These are phyloP conservation scores for Crocodylus rhombifer DNA, from an alignment of 2,797 vertebrate species.

Conservation along the genomic window DNA sequence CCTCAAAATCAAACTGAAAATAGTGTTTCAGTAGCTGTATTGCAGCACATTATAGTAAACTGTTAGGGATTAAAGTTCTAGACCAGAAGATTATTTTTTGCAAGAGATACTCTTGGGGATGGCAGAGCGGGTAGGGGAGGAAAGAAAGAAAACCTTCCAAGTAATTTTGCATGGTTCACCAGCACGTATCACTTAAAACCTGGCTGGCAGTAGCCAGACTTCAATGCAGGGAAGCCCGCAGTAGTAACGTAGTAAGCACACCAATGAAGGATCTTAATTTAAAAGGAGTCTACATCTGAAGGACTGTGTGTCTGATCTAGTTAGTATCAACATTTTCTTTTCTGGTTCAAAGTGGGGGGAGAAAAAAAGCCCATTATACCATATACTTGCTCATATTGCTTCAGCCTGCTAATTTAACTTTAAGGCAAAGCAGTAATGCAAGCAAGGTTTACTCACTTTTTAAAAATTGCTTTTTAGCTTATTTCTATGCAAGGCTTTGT, in stretches of 20 bases:
- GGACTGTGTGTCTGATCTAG: not conserved
- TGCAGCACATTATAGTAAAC: not conserved
- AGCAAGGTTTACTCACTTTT: not conserved
- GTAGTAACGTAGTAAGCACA: not conserved
- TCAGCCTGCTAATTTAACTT: not conserved
- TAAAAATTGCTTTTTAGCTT: too few relatives aligned
- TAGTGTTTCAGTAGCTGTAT: not conserved
- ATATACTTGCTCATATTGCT: not conserved
- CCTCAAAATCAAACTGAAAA: constrained; percentile 9
- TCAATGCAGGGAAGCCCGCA: not conserved
- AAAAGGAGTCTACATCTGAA: not conserved
- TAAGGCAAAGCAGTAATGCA: not conserved
- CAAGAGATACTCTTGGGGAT: not conserved
- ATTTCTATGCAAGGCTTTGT: not conserved
- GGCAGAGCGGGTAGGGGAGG: not conserved
- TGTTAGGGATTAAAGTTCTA: not conserved
- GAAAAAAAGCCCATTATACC: not conserved
- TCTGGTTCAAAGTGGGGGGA: not conserved
- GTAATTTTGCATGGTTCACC: not conserved
- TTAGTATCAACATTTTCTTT: not conserved
- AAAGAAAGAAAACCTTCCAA: not conserved
- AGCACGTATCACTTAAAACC: not conserved
- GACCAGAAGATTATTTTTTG: not conserved
- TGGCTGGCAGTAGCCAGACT: not conserved
- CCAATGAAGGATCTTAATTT: not conserved